Evolutionary conservation across 2,888 invertebrate species (phyloP), one percentile per base, ranked within the genome.

Genomic region (Parnassius orleans): DNA sequence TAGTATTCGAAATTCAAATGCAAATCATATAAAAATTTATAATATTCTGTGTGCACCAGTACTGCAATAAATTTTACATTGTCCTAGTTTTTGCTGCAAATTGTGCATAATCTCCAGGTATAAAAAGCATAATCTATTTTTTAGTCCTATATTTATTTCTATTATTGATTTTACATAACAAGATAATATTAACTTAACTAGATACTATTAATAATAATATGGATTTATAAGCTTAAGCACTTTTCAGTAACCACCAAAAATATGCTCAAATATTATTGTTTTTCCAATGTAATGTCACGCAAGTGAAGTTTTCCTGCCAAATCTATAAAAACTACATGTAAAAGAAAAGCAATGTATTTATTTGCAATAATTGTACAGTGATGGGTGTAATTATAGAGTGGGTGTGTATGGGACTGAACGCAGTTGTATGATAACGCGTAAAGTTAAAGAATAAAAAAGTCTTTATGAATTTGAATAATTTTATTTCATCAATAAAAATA

Each of bases 311-410:
- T 64, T 71, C 75, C 78, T 79, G 74, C 78, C 77, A 80, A 74
- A 76, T 71, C 50, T 46, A 53, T 42, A 57, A 12, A 46, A 46
- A 46, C 46, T 46, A 46, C 46, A 46, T n/a, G 46, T 46, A 46
- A 46, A 46, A 46, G 46, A n/a, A 55, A 85, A 86, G 80, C 84
- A 86, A 87, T 87, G 83, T 89, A 87, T 87, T 87, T 87, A 87
- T 86, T 86, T 83, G 84, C 86, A 87, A 86, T 86, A 87, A 87
- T 65, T 90, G 88, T 89, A 90, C 85, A 90, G 80, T 75, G 71
- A 77, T 65, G 75, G 73, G 77, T 84, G 81, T 84, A 81, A 78
- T 58, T 72, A 75, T 75, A 77, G 73, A 77, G 74, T 75, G 77
- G 76, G 83, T 83, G 84, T 86, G 87, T 84, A 81, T 77, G 84